Percentiles rank a stretch among this genome's conserved stretches.
Conservation (phyloP, 2,113 vertebrate species). For the Sylvietta virens region DNA sequence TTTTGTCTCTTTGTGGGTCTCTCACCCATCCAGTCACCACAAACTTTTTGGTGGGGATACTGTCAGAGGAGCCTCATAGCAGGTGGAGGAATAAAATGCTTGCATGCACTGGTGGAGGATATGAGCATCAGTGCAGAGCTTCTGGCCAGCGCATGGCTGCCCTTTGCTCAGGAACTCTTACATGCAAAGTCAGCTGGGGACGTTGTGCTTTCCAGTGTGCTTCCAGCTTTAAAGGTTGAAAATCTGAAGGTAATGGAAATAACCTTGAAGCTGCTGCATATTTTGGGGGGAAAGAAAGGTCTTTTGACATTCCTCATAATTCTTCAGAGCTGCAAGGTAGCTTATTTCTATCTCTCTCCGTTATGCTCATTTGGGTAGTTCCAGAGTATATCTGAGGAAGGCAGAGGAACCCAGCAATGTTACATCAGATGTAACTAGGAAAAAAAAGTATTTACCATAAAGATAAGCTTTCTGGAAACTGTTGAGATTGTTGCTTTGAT, state of each 20-base stretch:
- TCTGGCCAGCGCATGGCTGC: background rate
- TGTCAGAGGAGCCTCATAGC: fast-evolving
- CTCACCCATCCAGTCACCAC: background rate
- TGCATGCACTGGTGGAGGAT: background rate
- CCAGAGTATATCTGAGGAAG: background rate
- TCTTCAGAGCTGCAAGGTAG: background rate
- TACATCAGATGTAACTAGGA: background rate
- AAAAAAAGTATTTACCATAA: background rate
- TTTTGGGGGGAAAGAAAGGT: background rate
- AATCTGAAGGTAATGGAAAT: background rate
- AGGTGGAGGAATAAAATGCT: background rate
- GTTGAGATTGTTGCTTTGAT: background rate
- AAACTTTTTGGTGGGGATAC: background rate
- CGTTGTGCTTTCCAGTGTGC: background rate
- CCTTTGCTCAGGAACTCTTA: background rate
- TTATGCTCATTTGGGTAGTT: background rate
- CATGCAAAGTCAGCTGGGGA: too few species aligned
- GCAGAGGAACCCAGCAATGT: background rate
- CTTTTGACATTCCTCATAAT: background rate
- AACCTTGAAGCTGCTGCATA: background rate
- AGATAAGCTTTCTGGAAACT: background rate
- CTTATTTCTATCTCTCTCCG: background rate
- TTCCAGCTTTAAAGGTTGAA: background rate
- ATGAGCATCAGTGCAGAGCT: background rate
- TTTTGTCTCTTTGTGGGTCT: background rate